phyloP scores from a whole-genome alignment of 2,113 vertebrate species.

The Alligator sinensis region DNA sequence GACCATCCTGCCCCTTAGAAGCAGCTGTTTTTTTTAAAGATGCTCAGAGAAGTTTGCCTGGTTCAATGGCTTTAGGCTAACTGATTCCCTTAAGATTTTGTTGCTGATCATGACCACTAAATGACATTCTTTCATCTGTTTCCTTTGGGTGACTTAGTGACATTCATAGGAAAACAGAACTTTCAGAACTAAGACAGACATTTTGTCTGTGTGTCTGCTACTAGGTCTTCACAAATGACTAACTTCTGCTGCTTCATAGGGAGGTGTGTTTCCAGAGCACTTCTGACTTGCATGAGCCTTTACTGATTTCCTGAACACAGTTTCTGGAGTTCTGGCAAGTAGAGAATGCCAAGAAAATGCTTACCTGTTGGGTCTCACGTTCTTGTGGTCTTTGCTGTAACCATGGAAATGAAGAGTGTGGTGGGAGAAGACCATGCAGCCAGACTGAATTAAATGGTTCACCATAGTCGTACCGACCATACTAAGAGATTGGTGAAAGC shows the following conservation, averaged over 20 bases:
- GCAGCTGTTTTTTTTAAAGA: not conserved
- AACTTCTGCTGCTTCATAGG: not conserved
- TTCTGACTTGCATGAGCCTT: not conserved
- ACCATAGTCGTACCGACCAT: slow-evolving; percentile 49
- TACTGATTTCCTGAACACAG: not conserved
- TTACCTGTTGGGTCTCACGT: slow-evolving; percentile 68
- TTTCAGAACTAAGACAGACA: rapidly evolving
- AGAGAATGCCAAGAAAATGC: not conserved
- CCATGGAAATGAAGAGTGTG: slow-evolving; percentile 48
- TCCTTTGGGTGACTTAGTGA: not conserved
- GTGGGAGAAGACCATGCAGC: slow-evolving; percentile 58
- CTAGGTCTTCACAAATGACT: not conserved
- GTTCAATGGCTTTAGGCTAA: not conserved
- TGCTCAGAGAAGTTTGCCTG: not conserved
- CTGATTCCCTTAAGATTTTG: not conserved
- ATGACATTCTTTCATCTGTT: not conserved
- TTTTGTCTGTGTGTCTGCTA: not conserved
- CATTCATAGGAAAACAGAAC: rapidly evolving
- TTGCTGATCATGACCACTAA: not conserved
- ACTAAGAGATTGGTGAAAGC: not conserved
- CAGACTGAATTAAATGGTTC: slow-evolving; percentile 60
- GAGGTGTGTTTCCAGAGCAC: not conserved
- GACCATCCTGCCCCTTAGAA: not conserved
- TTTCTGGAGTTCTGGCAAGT: not conserved
- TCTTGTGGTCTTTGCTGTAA: slow-evolving; percentile 33